phyloP scores from a whole-genome alignment of 2,888 invertebrate genomes.

The Nematopogon swammerdamellus region DNA sequence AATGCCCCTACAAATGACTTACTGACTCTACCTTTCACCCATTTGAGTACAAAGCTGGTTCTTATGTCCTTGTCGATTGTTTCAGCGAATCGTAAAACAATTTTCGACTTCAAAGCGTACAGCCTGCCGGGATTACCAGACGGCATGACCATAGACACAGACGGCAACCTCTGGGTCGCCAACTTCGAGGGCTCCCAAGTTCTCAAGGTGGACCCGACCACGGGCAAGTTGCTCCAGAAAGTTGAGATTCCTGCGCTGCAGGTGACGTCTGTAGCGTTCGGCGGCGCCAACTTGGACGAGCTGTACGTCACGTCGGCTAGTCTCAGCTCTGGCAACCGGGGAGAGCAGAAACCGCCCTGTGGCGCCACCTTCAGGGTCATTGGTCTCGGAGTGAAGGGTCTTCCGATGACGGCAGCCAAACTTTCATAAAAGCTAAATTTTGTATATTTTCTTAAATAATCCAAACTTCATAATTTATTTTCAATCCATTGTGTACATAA shows the following conservation, averaged over 20 bases:
- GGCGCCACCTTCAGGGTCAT: constrained; percentile 61
- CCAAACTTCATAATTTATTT: no score
- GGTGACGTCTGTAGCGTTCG: constrained; percentile 70
- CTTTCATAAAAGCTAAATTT: no score
- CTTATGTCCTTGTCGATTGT: no score
- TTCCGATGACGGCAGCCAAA: constrained; percentile 28
- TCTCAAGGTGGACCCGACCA: constrained; percentile 53
- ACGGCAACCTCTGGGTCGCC: constrained; percentile 76
- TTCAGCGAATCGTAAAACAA: constrained; percentile 55
- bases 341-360: constrained; percentile 48
- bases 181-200: constrained; percentile 66
- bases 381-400: constrained; percentile 55
- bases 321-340: constrained; percentile 39
- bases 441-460: no score
- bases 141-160: constrained; percentile 77
- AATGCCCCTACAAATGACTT: no score
- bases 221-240: constrained; percentile 53
- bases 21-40: no score
- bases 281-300: constrained; percentile 62
- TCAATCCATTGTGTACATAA: no score
- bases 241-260: constrained; percentile 64
- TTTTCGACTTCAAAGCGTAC: constrained; percentile 54
- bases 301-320: constrained; percentile 68
- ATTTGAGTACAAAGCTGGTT: no score
- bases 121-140: constrained; percentile 55